These are phyloP conservation scores for Manis javanica DNA, from an alignment of 2,797 vertebrate genomes.

Conservation along the genomic window DNA sequence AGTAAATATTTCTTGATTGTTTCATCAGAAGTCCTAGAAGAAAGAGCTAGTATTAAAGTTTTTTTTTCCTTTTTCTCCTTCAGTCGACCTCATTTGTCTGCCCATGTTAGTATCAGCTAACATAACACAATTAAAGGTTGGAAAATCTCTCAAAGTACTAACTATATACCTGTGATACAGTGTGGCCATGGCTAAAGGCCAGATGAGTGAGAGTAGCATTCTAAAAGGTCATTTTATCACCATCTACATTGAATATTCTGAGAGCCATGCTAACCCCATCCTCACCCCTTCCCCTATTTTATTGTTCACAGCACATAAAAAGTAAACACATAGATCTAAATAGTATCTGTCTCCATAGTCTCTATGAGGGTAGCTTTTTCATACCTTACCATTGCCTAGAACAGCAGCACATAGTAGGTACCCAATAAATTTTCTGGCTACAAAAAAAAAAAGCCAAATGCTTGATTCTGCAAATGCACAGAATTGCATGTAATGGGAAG, in stretches of 20 bases:
- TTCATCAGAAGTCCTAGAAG: neutral
- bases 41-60: neutral
- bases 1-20: slow-evolving; percentile 12
- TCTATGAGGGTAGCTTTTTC: neutral
- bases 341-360: neutral
- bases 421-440: neutral
- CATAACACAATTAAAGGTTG: slow-evolving; percentile 20
- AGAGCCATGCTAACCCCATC: neutral
- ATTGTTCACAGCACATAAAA: neutral
- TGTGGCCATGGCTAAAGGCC: neutral
- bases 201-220: neutral
- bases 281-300: neutral
- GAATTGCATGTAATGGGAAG: neutral
- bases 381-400: neutral
- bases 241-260: slow-evolving; percentile 11
- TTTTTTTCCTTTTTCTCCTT: slow-evolving; percentile 22
- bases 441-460: neutral
- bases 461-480: neutral
- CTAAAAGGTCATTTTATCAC: neutral
- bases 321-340: neutral
- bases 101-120: neutral
- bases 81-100: neutral
- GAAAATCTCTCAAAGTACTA: neutral
- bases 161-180: neutral
- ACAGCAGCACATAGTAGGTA: neutral